Evolutionary conservation across 2,113 vertebrate species (phyloP).

Genomic region (Vidua macroura): DNA sequence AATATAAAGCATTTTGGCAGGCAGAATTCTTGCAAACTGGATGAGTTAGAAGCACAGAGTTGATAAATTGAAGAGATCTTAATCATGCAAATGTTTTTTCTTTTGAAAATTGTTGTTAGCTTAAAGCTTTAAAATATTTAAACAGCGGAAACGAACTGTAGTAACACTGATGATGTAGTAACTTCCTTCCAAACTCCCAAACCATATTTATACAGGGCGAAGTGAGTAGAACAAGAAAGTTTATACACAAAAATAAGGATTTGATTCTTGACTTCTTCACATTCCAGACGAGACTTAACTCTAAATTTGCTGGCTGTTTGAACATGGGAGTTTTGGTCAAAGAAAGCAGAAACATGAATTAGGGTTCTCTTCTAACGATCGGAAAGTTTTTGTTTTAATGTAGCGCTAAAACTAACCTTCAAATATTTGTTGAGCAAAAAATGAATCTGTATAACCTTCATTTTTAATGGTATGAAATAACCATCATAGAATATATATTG

Average conservation of each 20-base stretch:
- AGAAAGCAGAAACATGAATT: neutral
- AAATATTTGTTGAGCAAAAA: neutral
- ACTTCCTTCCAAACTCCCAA: neutral
- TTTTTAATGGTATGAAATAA: neutral
- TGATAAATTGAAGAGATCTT: neutral
- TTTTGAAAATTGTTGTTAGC: neutral
- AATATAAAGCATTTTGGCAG: neutral
- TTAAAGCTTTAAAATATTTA: neutral
- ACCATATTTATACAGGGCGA: neutral
- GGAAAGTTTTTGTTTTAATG: neutral
- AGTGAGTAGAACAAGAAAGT: accelerated
- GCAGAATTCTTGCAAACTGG: neutral
- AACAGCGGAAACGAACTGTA: neutral
- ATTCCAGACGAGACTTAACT: neutral
- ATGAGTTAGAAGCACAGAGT: neutral
- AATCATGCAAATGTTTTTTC: neutral
- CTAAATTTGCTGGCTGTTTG: neutral
- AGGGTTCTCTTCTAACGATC: neutral
- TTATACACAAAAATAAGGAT: neutral
- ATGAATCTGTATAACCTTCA: neutral
- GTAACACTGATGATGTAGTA: neutral
- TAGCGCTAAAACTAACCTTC: neutral
- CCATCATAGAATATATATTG: neutral
- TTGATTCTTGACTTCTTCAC: neutral
- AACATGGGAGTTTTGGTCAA: neutral